Evolutionary conservation across 2,797 vertebrate genomes (phyloP), one percentile per base, ranked within the genome.

Genomic region (Galago senegalensis): DNA sequence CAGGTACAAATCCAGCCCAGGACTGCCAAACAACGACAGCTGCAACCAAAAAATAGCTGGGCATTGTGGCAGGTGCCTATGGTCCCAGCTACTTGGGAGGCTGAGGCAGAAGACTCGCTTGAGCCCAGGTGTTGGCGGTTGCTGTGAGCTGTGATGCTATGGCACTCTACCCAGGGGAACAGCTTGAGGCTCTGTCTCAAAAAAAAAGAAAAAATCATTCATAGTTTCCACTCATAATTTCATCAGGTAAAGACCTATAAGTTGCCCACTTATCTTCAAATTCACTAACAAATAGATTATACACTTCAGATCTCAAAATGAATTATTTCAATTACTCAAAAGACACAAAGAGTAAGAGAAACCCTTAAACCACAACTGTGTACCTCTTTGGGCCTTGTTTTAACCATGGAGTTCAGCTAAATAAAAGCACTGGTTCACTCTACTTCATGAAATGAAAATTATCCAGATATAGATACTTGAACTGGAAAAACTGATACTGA

Each of bases 401-500:
- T 69, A 87, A 87, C 53, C 77, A 60, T 75, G 72, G 84, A 97
- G 91, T 0, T 92, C 46, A 92, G 90, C 88, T 93, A 34, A 95
- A 95, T 96, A 81, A 77, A 94, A 87, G 5, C 56, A 89, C 23
- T 91, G 40, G 20, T 96, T 97, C 86, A n/a, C 92, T 43, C 81
- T 91, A 89, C 0, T 37, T 94, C 87, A 27, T 11, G 7, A 97
- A 94, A 93, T 90, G 67, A 80, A 92, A 87, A 81, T 89, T 80
- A 91, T 40, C 46, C 77, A 75, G 46, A 81, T 16, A 7, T 31
- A 90, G 16, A 43, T 70, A 85, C 29, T 63, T 77, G n/a, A 72
- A 90, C 70, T 63, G 86, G 40, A 97, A 72, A n/a, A 91, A 85
- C 7, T 7, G 27, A 94, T 72, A 61, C 17, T 75, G 37, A 89